Conservation (phyloP, 1,140 invertebrate genomes). For the Magallana ariakensis region DNA sequence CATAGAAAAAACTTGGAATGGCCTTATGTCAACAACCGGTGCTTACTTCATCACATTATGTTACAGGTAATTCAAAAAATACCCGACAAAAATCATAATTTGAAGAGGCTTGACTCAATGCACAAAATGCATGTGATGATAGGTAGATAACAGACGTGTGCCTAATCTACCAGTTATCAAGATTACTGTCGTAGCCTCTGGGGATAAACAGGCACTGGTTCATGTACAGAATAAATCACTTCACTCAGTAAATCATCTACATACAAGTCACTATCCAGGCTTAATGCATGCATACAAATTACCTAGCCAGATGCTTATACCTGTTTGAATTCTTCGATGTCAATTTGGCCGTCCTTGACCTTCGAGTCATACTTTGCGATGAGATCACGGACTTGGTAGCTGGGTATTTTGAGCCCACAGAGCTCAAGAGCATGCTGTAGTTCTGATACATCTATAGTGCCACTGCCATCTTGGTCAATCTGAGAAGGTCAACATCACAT, state of each 20-base stretch:
- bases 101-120: not conserved
- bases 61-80: too few species aligned
- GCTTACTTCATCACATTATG: too few species aligned
- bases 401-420: constrained; percentile 95
- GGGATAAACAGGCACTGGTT: not conserved
- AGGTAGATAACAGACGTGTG: not conserved
- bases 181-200: not conserved
- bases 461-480: constrained; percentile 95
- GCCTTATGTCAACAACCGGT: too few species aligned
- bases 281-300: constrained; percentile 8
- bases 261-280: not conserved
- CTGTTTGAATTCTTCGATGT: constrained; percentile 90
- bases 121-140: constrained; percentile 21
- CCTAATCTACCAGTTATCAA: constrained; percentile 31
- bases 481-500: constrained; percentile 80
- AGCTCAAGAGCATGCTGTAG: constrained; percentile 93
- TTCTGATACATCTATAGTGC: constrained; percentile 93
- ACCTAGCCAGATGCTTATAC: constrained; percentile 12
- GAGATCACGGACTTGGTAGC: constrained; percentile 94
- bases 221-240: not conserved
- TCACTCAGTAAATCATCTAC: not conserved
- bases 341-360: constrained; percentile 86
- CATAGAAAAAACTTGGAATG: too few species aligned
- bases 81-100: too few species aligned
- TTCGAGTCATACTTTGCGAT: constrained; percentile 90